A percentile compares a stretch with the other conserved stretches of the same genome.
These are phyloP conservation scores for Biston betularia DNA, from an alignment of 2,888 invertebrate species.

Conservation along the genomic window DNA sequence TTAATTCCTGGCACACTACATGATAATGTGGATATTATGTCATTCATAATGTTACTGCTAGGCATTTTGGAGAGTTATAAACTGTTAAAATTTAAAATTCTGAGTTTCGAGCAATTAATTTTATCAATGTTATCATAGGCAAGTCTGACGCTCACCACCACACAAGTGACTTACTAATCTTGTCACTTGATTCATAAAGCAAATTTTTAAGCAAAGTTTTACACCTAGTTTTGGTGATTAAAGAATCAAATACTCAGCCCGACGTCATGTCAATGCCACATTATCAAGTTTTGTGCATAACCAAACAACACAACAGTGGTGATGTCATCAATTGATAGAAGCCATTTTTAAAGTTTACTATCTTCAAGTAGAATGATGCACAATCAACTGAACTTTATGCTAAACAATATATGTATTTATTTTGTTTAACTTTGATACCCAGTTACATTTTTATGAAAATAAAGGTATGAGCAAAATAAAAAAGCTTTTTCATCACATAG, in stretches of 20 bases:
- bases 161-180: too few relatives aligned
- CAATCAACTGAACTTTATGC: slow-evolving; percentile 8
- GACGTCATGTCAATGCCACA: slow-evolving; percentile 25
- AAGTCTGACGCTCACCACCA: too few relatives aligned
- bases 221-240: slow-evolving; percentile 1
- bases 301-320: slow-evolving; percentile 15
- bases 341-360: slow-evolving; percentile 4
- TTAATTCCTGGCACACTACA: too few relatives aligned
- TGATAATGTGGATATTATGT: too few relatives aligned
- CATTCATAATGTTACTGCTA: too few relatives aligned
- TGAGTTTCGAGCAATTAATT: too few relatives aligned
- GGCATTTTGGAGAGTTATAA: too few relatives aligned
- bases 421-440: not conserved
- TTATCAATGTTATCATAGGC: too few relatives aligned
- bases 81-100: too few relatives aligned
- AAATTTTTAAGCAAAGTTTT: not conserved
- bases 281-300: slow-evolving; percentile 27
- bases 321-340: slow-evolving; percentile 20
- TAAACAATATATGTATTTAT: not conserved
- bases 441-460: too few relatives aligned
- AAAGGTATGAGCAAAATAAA: too few relatives aligned
- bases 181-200: not conserved
- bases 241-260: slow-evolving; percentile 1
- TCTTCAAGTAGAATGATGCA: slow-evolving; percentile 8
- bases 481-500: too few relatives aligned